Percentiles rank a stretch among this genome's conserved stretches.
These are phyloP conservation scores for Leuciscus idus DNA, from an alignment of 2,113 vertebrate species.

Conservation along the genomic window DNA sequence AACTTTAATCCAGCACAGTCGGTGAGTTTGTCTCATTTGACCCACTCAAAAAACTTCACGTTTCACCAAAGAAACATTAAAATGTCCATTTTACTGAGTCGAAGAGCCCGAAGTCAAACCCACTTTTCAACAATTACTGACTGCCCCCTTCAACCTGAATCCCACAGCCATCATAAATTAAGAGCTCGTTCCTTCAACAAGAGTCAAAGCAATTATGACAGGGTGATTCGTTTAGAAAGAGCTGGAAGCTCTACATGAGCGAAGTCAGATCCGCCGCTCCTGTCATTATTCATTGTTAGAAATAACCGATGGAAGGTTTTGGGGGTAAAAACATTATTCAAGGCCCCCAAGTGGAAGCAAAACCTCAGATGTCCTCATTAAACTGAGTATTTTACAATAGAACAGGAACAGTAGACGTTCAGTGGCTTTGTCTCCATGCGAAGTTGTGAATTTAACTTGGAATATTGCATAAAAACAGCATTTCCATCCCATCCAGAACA, in stretches of 20 bases:
- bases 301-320: slow-evolving; percentile 25
- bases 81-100: slow-evolving; percentile 11
- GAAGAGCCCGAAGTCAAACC: slow-evolving; percentile 29
- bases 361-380: slow-evolving; percentile 4
- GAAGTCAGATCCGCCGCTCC: background rate
- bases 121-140: slow-evolving; percentile 42
- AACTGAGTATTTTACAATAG: background rate
- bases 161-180: slow-evolving; percentile 40
- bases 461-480: too few relatives aligned
- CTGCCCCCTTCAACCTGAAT: slow-evolving; percentile 41
- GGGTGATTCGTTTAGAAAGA: slow-evolving; percentile 42
- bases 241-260: slow-evolving; percentile 30
- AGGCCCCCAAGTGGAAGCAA: background rate
- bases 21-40: background rate
- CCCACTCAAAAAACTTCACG: background rate
- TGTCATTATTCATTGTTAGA: slow-evolving; percentile 46
- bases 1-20: background rate
- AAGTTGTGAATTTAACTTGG: too few relatives aligned
- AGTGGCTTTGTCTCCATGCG: background rate
- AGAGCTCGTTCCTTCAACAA: slow-evolving; percentile 10
- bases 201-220: slow-evolving; percentile 51
- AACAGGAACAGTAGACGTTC: background rate
- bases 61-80: background rate
- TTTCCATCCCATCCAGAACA: too few relatives aligned
- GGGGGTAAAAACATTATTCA: background rate